A percentile compares a stretch with the other conserved stretches of the same genome.
Evolutionary conservation across 2,113 vertebrate species (phyloP).

Genomic region (Anhinga rufa): DNA sequence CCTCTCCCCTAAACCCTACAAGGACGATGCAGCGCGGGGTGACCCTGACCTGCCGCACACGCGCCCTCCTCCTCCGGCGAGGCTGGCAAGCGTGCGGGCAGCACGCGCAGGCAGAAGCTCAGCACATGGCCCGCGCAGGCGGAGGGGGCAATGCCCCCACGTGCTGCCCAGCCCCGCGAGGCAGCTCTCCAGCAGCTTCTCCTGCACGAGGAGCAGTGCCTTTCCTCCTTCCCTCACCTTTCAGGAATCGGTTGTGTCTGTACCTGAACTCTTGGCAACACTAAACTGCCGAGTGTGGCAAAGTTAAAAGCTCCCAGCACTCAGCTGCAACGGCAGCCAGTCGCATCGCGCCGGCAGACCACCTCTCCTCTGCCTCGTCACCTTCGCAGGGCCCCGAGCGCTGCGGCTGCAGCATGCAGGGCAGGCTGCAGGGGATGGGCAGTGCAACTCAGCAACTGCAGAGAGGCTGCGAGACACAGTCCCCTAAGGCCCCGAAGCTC

Average conservation of each 20-base stretch:
- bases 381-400: rapidly evolving
- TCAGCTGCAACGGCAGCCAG: rapidly evolving
- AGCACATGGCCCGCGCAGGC: background rate
- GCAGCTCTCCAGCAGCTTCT: background rate
- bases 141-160: too few species aligned
- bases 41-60: background rate
- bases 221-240: background rate
- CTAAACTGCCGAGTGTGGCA: rapidly evolving
- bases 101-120: background rate
- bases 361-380: background rate
- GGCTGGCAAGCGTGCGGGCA: rapidly evolving
- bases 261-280: background rate
- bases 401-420: background rate
- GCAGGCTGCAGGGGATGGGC: background rate
- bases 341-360: background rate
- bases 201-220: background rate
- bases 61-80: rapidly evolving
- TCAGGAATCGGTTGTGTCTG: background rate
- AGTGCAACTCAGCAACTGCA: rapidly evolving
- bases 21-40: background rate
- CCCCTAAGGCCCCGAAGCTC: background rate
- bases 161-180: background rate
- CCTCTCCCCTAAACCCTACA: background rate
- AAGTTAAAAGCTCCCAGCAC: background rate
- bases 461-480: background rate